phyloP scores from a whole-genome alignment of 2,113 vertebrate genomes.

The Lipotes vexillifer region DNA sequence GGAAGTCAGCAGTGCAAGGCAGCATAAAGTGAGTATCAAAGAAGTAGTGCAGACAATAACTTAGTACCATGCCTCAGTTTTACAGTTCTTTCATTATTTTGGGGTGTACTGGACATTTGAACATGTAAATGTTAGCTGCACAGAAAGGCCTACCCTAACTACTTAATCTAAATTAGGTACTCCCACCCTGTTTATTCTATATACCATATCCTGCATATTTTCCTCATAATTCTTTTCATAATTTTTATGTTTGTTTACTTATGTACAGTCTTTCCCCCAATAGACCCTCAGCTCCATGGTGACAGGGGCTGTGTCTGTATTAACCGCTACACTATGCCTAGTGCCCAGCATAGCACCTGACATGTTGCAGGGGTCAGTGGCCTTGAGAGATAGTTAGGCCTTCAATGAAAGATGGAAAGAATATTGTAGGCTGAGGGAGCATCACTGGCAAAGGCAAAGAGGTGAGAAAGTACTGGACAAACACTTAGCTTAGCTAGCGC shows the following conservation, averaged over 20 bases:
- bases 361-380: not conserved
- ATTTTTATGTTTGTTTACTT: not conserved
- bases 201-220: not conserved
- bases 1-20: not conserved
- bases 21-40: not conserved
- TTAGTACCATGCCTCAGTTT: not conserved
- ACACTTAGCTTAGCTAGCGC: not conserved
- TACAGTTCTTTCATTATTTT: not conserved
- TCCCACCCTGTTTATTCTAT: not conserved
- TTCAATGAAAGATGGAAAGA: not conserved
- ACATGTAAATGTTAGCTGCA: not conserved
- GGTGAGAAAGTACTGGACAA: not conserved
- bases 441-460: not conserved
- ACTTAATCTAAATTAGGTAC: not conserved
- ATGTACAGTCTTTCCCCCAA: not conserved
- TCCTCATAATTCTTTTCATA: not conserved
- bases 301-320: not conserved
- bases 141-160: not conserved
- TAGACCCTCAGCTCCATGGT: not conserved
- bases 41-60: not conserved
- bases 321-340: not conserved
- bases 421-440: not conserved
- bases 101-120: not conserved
- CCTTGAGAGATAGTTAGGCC: not conserved
- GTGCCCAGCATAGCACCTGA: not conserved